These are phyloP conservation scores for Neodon shergylaensis DNA, from an alignment of 2,113 vertebrate genomes.

Conservation along the genomic window DNA sequence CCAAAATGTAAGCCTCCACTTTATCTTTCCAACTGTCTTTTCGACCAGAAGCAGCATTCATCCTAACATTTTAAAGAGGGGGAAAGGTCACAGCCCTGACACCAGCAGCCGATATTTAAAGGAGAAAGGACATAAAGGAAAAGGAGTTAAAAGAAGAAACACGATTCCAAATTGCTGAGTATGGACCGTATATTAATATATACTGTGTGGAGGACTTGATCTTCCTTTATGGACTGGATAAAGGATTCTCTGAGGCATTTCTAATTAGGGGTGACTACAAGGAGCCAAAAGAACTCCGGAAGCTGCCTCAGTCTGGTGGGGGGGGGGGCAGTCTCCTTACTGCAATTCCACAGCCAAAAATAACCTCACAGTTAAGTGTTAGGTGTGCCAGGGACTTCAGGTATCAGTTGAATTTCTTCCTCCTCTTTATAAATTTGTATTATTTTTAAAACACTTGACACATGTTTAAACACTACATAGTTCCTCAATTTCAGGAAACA, in stretches of 20 bases:
- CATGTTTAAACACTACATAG: slow-evolving; percentile 68
- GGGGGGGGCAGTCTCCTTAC: not conserved
- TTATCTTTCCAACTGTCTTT: not conserved
- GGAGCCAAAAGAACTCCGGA: not conserved
- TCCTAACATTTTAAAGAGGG: not conserved
- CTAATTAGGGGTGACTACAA: not conserved
- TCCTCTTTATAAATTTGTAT: slow-evolving; percentile 66
- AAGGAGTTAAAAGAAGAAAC: not conserved
- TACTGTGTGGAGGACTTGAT: not conserved
- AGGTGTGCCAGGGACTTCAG: slow-evolving; percentile 35
- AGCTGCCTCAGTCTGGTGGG: not conserved
- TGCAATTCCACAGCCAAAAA: slow-evolving; percentile 26
- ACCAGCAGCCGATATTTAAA: not conserved
- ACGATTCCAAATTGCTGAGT: not conserved
- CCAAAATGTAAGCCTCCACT: not conserved
- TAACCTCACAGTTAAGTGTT: not conserved
- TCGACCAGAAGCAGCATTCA: not conserved
- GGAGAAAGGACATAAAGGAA: not conserved
- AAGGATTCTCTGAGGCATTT: not conserved
- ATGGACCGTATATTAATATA: not conserved
- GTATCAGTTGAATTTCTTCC: slow-evolving; percentile 39
- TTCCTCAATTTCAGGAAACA: slow-evolving; percentile 65
- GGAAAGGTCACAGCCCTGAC: not conserved
- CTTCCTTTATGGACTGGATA: not conserved
- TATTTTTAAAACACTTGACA: slow-evolving; percentile 76